phyloP scores from a whole-genome alignment of 2,113 vertebrate species.

The Indri indri region DNA sequence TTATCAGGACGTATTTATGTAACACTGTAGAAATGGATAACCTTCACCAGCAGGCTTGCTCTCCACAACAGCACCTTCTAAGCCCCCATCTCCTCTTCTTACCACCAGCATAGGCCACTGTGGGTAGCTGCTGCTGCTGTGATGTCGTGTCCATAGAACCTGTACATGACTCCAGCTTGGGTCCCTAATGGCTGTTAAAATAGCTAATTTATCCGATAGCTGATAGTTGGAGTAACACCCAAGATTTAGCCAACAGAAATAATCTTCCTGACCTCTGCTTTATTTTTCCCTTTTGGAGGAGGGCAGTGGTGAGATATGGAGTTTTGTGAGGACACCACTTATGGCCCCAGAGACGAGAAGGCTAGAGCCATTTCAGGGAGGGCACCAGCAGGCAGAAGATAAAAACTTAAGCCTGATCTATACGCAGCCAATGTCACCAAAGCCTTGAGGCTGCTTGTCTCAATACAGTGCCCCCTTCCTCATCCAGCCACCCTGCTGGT shows the following conservation, averaged over 20 bases:
- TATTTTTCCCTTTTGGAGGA: not conserved
- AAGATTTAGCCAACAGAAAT: not conserved
- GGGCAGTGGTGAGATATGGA: not conserved
- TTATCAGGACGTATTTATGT: not conserved
- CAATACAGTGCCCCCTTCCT: not conserved
- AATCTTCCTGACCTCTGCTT: not conserved
- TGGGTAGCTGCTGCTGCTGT: not conserved
- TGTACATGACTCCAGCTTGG: not conserved
- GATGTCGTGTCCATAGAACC: not conserved
- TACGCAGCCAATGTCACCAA: not conserved
- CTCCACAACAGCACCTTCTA: not conserved
- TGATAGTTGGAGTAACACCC: not conserved
- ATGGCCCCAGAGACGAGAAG: not conserved
- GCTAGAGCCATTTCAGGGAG: not conserved
- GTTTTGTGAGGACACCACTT: not conserved
- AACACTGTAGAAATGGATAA: not conserved
- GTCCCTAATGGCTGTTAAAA: not conserved
- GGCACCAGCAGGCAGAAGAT: not conserved
- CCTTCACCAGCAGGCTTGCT: not conserved
- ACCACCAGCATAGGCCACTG: not conserved
- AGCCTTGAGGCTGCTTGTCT: not conserved
- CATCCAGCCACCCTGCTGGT: too few relatives aligned
- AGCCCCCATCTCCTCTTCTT: not conserved
- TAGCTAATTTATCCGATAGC: not conserved
- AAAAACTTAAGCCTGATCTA: not conserved